These are phyloP conservation scores for Tetrapedia diversipes DNA, from an alignment of 2,888 invertebrate species.

Conservation along the genomic window DNA sequence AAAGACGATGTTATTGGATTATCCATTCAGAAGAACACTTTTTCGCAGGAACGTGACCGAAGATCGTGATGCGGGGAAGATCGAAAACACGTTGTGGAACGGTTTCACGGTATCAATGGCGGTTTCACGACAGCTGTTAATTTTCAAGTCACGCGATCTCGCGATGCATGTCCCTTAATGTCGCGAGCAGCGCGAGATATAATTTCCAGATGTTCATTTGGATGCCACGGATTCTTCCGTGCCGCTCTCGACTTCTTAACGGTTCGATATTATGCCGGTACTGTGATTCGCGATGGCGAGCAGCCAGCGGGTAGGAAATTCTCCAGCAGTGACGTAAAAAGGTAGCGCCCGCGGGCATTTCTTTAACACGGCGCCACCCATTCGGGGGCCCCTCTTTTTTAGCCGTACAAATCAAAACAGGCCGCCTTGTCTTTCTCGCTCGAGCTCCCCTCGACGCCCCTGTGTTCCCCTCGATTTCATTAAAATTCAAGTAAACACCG, in stretches of 20 bases:
- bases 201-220: conserved; percentile 49
- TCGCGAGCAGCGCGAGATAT: conserved; percentile 26
- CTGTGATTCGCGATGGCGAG: conserved; percentile 51
- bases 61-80: conserved; percentile 15
- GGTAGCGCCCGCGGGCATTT: conserved; percentile 66
- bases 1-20: background rate
- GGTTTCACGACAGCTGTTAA: conserved; percentile 9
- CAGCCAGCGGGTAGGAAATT: conserved; percentile 70
- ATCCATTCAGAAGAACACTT: background rate
- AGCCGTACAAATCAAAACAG: conserved; percentile 38
- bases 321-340: conserved; percentile 73
- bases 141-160: conserved; percentile 26
- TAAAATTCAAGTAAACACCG: background rate
- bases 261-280: conserved; percentile 58
- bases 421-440: conserved; percentile 5
- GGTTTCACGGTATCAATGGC: background rate
- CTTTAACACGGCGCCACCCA: conserved; percentile 67
- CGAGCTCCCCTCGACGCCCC: conserved; percentile 39
- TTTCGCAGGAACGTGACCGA: background rate
- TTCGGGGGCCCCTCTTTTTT: conserved; percentile 14
- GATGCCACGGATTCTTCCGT: conserved; percentile 54
- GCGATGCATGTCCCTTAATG: conserved; percentile 23
- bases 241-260: conserved; percentile 58
- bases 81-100: conserved; percentile 25
- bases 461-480: background rate